These are phyloP conservation scores for Poecile atricapillus DNA, from an alignment of 2,113 vertebrate genomes.

Conservation along the genomic window DNA sequence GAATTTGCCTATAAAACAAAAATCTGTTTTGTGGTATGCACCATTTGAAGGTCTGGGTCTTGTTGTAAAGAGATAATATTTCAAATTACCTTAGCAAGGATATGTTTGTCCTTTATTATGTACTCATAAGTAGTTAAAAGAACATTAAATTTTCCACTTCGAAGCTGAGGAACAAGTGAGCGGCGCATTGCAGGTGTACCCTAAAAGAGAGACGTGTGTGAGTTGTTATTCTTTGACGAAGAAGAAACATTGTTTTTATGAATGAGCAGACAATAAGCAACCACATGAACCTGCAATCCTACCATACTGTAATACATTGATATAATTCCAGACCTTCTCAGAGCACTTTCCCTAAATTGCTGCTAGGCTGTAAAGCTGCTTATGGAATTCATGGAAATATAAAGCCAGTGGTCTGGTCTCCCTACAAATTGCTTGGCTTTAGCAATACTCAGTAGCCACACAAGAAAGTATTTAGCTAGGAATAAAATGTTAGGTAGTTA, in stretches of 20 bases:
- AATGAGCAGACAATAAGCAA: neutral
- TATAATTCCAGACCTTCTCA: neutral
- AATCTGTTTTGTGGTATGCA: neutral
- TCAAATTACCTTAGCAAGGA: constrained; percentile 92
- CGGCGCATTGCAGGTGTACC: constrained; percentile 92
- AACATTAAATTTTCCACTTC: constrained; percentile 96
- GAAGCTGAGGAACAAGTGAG: constrained; percentile 90
- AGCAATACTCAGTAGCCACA: neutral
- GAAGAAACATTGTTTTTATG: neutral
- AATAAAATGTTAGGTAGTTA: neutral
- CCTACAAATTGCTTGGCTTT: neutral
- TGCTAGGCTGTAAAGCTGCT: neutral
- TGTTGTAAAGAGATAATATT: neutral
- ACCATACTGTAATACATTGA: neutral
- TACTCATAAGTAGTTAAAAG: constrained; percentile 97
- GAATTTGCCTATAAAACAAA: neutral
- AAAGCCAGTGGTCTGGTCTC: neutral
- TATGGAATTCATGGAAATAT: neutral
- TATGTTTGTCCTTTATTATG: constrained; percentile 99
- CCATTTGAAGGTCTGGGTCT: neutral
- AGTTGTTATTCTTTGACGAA: neutral
- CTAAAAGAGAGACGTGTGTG: constrained; percentile 58
- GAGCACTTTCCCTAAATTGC: neutral
- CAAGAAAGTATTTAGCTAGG: neutral
- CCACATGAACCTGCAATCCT: neutral